Conservation (phyloP, 2,888 invertebrate species). For the Junonia oenone region DNA sequence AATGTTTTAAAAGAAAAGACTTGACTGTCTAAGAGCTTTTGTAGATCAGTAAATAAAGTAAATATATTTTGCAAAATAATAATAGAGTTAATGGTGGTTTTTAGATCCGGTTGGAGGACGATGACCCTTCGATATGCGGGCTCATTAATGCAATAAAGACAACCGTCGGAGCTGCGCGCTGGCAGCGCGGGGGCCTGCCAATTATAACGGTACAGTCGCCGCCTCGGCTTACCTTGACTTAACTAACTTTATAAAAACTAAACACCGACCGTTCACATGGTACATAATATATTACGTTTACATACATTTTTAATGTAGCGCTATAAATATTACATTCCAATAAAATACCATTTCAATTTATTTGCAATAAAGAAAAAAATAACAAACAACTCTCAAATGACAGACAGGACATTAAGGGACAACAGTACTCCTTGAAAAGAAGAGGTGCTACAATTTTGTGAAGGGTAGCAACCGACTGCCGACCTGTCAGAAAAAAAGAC, state of each 20-base stretch:
- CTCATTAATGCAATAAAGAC: constrained; percentile 57
- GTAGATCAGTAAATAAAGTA: background rate
- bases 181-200: constrained; percentile 37
- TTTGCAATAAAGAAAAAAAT: constrained; percentile 4
- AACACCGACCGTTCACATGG: background rate
- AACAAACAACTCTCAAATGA: constrained; percentile 13
- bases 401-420: constrained; percentile 37
- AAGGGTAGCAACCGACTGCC: constrained; percentile 45
- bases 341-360: background rate
- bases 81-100: constrained; percentile 21
- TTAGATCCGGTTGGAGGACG: constrained; percentile 44
- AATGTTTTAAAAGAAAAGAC: background rate
- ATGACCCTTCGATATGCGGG: constrained; percentile 52
- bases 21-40: background rate
- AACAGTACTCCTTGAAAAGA: constrained; percentile 49
- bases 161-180: constrained; percentile 37
- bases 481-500: constrained; percentile 42
- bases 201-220: constrained; percentile 42
- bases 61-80: constrained; percentile 15
- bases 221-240: constrained; percentile 31
- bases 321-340: background rate
- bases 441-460: constrained; percentile 39
- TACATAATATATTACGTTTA: background rate
- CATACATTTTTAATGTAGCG: background rate
- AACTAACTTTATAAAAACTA: constrained; percentile 26